Evolutionary conservation across 2,888 invertebrate genomes (phyloP), one percentile per base, ranked within the genome.

Genomic region (Salpingus planirostris): DNA sequence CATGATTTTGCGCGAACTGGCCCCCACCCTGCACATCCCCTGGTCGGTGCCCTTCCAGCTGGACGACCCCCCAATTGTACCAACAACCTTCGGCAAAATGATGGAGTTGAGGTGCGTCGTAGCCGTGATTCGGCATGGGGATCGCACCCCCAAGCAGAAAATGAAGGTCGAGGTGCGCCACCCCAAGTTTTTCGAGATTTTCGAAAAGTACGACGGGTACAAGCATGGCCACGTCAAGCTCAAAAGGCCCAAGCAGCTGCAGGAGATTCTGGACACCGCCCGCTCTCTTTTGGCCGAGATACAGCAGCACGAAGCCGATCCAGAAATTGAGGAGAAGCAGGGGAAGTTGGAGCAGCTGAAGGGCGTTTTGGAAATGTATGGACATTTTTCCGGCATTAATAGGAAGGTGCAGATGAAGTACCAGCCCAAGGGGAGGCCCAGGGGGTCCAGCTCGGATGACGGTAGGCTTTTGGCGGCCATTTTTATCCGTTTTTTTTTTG

Each of bases 351-450:
- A 96, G 56, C 98, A 99, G 63, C 72, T 99, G 12, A 95, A 97
- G 65, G 87, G 91, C 54, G 98, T 99, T 23, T 69, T 99, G n/a
- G 98, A 99, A 77, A 99, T 98, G 98, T 95, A 97, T 63, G 97
- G 96, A 0, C 93, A 98, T 69, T 99, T 99, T 71, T 97, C 96
- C 26, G 98, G 98, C 24, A 99, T 99, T 55, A 98, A 98, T 73
- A 83, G 98, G 44, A 98, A 98, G 70, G 96, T 99, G 40, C 98
- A 98, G 73, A 84, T 98, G 80, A 99, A 99, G 69, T 97, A 97
- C 68, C 92, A 96, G 66, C 95, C 95, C 1, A 82, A 89, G 52
- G 95, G 95, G 1, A 74, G 92, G 38, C 90, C 91, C 24, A 75
- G 90, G 46, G 86, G 88, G 46, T 90, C 91, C 50, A 88, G 87